Conservation (phyloP, 2,888 invertebrate species). For the Acanthosepion lycidas region DNA sequence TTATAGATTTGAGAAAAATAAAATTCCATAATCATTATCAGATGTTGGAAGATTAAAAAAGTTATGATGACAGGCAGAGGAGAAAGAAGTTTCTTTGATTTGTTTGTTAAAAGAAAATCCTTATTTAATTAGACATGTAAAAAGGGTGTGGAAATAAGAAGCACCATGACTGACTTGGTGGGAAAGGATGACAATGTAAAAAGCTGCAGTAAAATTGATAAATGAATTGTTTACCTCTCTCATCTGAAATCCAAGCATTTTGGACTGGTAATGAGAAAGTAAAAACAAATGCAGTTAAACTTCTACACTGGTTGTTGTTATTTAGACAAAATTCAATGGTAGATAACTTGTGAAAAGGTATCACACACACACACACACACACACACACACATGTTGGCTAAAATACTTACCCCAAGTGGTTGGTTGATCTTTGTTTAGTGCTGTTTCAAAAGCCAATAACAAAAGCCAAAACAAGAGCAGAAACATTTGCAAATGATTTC, state of each 20-base stretch:
- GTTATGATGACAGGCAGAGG: too few relatives aligned
- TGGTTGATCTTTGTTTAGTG: neutral
- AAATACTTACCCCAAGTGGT: too few relatives aligned
- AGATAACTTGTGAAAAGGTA: too few relatives aligned
- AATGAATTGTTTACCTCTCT: constrained; percentile 47
- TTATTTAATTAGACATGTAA: too few relatives aligned
- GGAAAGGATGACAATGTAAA: neutral
- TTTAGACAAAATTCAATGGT: neutral
- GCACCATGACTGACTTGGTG: neutral
- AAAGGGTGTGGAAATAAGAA: too few relatives aligned
- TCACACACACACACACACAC: too few relatives aligned
- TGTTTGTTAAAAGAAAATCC: too few relatives aligned
- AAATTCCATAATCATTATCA: too few relatives aligned
- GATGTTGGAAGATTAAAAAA: too few relatives aligned
- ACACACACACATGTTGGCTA: too few relatives aligned
- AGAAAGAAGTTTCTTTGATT: too few relatives aligned
- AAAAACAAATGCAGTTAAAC: constrained; percentile 24
- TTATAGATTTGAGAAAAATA: too few relatives aligned
- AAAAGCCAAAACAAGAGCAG: neutral
- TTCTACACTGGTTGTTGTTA: neutral
- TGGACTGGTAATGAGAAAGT: constrained; percentile 46
- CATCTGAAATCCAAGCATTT: constrained; percentile 49
- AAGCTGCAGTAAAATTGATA: constrained; percentile 40
- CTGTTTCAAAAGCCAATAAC: constrained; percentile 1
- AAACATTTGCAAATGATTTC: neutral